Evolutionary conservation across 2,797 vertebrate species (phyloP), one percentile per base, ranked within the genome.

Genomic region (Tympanoctomys barrerae): DNA sequence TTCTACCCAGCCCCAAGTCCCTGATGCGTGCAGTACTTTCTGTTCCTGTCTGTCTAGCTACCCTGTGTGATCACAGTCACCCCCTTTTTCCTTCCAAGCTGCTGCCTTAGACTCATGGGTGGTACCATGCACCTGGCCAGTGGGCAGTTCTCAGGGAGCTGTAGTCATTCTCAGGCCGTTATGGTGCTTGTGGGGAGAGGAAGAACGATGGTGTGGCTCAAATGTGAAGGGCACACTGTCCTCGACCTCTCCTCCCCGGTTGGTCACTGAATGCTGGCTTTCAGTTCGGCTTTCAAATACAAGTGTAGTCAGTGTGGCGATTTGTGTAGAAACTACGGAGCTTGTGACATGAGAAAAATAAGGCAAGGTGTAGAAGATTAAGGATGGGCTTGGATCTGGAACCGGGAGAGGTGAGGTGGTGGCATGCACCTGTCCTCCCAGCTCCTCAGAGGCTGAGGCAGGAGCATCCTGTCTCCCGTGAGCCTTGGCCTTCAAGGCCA

Each of bases 251-350:
- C 16, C 28, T 33, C 64, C 11, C 28, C 28, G 26, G 12, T 33
- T 13, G 2, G 64, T 66, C 31, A 5, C 64, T 31, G 28, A 66
- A 16, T 66, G 31, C 31, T 66, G 31, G 42, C 62, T 80, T 89
- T 71, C 4, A 2, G 64, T 59, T 87, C 70, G 31, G 64, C 90
- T 95, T 62, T 70, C 70, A 80, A 62, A 84, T 71, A 11, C 64
- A 83, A 75, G 26, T 89, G 14, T 95, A 91, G 79, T 93, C 87
- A 91, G 57, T 79, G 66, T 21, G 66, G 85, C 3, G 79, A 73
- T 81, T 85, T 70, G 9, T 59, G 62, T 86, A 52, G 80, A 84
- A 93, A 93, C 79, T 93, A 33, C 36, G 42, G 82, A 89, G 52
- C 90, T 97, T 84, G 64, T 61, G 42, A 39, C 28, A 68, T 24